Evolutionary conservation across 2,113 vertebrate genomes (phyloP), one percentile per base, ranked within the genome.

Genomic region (Micronisus gabar): DNA sequence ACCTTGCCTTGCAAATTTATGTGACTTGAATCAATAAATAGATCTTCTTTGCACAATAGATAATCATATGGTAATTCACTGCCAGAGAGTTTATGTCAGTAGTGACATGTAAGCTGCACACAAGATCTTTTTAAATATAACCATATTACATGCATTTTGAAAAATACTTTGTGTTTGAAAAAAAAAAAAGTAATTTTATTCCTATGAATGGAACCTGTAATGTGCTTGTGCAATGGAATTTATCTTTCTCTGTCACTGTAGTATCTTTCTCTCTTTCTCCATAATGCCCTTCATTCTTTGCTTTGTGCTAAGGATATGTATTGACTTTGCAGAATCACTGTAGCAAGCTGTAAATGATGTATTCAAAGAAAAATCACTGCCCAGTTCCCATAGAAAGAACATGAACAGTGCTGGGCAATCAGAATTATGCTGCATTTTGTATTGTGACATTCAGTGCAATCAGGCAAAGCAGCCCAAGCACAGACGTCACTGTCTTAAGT

Each of bases 291-390:
- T 96, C 94, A 96, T 97, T 97, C 96, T 97, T 91, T 81, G 82
- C 96, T 95, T 97, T 96, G 93, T 96, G 66, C 78, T 92, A 81
- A 91, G 72, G 83, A 52, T 96, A 90, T 93, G 74, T 97, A 96
- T 88, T 95, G 96, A 96, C 95, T 95, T 85, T 93, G 81, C 85
- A 96, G 93, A 97, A 95, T 89, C 81, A 72, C 83, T 94, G 89
- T 88, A 74, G 82, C 88, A 94, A 95, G 81, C 90, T 96, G 83
- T 95, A 97, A 94, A 94, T 90, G 83, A 86, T 92, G 86, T 81
- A 96, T 97, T 97, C 94, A 86, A 93, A 88, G 96, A 93, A 96
- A 95, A 97, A 95, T 86, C 74, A 52, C 92, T 93, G 91, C 72
- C 91, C 81, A 74, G 92, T 93, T 97, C 93, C 80, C 93, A 84